phyloP scores from a whole-genome alignment of 2,113 vertebrate species.

The Coreoperca whiteheadi region DNA sequence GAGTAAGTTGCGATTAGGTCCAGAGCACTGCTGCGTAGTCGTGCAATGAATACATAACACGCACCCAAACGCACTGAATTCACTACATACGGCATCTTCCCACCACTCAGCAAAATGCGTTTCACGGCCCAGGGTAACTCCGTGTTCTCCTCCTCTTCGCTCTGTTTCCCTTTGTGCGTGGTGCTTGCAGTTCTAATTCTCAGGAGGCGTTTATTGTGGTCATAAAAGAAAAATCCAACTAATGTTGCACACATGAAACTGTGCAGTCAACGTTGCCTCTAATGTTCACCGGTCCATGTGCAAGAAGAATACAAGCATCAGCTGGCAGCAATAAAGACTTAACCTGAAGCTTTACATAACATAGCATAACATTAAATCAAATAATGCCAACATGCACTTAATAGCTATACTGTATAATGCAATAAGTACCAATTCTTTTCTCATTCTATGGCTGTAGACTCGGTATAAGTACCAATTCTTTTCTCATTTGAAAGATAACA shows the following conservation, averaged over 20 bases:
- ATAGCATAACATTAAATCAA: not conserved
- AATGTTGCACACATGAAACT: conserved; percentile 13
- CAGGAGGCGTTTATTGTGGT: conserved; percentile 48
- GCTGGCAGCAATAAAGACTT: not conserved
- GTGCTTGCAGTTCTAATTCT: conserved; percentile 28
- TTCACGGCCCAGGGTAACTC: conserved; percentile 29
- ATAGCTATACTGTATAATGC: too few species aligned
- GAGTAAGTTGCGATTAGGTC: conserved; percentile 60
- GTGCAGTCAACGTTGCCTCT: not conserved
- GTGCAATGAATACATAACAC: conserved; percentile 50
- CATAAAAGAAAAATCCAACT: too few species aligned
- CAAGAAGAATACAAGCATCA: not conserved
- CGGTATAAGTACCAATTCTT: not conserved
- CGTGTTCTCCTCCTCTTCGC: conserved; percentile 40
- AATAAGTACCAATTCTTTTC: too few species aligned
- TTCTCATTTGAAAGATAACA: not conserved
- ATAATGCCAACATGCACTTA: too few species aligned
- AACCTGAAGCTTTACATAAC: not conserved
- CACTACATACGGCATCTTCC: conserved; percentile 19
- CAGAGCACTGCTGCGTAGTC: conserved; percentile 47
- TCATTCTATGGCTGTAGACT: too few species aligned
- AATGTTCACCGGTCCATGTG: not conserved
- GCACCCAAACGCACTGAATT: conserved; percentile 27
- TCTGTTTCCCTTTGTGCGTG: conserved; percentile 16
- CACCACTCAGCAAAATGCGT: conserved; percentile 29